Evolutionary conservation across 2,797 vertebrate species (phyloP), one percentile per base, ranked within the genome.

Genomic region (Sebastes oblongus): DNA sequence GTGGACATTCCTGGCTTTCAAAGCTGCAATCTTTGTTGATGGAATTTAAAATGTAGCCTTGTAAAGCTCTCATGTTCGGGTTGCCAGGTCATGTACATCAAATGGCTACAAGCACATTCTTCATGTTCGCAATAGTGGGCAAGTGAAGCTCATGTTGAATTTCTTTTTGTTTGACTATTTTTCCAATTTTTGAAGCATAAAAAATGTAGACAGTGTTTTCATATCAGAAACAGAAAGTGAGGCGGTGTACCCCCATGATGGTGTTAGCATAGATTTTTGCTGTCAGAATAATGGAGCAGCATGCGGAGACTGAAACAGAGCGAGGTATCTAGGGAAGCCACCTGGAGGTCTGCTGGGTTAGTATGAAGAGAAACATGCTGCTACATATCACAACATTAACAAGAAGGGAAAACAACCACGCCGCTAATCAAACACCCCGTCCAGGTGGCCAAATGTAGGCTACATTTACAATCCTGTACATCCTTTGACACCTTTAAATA

Each of bases 301-400:
- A 71, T 80, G 67, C 50, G 25, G 78, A 85, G 80, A 68, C 69
- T 71, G 68, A 89, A 89, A 89, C 74, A 67, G 74, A 85, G 81
- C 12, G 6, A 78, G 46, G 55, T 77, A 71, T 60, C 12, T 9
- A 65, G 59, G 80, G 42, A 87, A 27, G 79, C 68, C 78, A 90
- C 77, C 81, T 88, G 87, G 86, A 82, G 50, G 72, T 72, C 71
- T 36, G 62, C 62, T 78, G 74, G 30, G 32, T 60, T 52, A 12
- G 66, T 55, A 66, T 72, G n/a, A 74, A 75, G 64, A 62, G 8
- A 80, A 76, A 62, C 66, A 66, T 66, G 54, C 18, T 0, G 29
- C 50, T 79, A 50, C 78, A 70, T 25, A 75, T 78, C 71, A 61
- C 52, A 77, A 62, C 66, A 55, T 50, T 60, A 67, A 71, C 24